Evolutionary conservation across 2,888 invertebrate species (phyloP).

Genomic region (Lasioglossum zephyrum): DNA sequence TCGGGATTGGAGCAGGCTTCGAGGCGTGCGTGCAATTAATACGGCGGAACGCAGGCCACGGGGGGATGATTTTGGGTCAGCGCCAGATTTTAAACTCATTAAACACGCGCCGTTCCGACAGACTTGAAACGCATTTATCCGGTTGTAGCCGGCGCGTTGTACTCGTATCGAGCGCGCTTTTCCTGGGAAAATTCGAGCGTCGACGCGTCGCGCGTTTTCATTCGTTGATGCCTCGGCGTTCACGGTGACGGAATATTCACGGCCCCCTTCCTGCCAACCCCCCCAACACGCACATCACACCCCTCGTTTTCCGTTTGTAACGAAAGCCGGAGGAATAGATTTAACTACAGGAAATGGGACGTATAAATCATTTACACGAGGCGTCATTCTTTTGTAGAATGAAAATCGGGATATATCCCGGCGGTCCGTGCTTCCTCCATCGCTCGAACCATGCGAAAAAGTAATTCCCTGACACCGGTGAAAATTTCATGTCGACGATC

Average conservation of each 20-base stretch:
- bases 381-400: conserved; percentile 35
- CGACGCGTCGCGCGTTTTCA: conserved; percentile 30
- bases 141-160: conserved; percentile 22
- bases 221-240: conserved; percentile 16
- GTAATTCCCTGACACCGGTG: background rate
- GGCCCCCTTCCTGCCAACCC: background rate
- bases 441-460: background rate
- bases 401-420: conserved; percentile 8
- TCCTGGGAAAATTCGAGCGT: conserved; percentile 15
- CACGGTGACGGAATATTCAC: conserved; percentile 25
- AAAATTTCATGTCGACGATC: background rate
- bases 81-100: conserved; percentile 64
- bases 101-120: conserved; percentile 39
- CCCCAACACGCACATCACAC: no score
- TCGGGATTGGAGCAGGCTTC: background rate
- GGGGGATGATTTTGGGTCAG: conserved; percentile 50
- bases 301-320: conserved; percentile 32
- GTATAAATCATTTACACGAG: conserved; percentile 44
- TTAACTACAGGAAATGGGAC: conserved; percentile 52
- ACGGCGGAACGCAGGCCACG: conserved; percentile 11
- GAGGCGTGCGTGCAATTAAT: conserved; percentile 46
- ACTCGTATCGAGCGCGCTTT: conserved; percentile 26
- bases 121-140: conserved; percentile 51
- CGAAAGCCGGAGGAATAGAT: conserved; percentile 41
- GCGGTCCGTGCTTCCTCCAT: background rate